Evolutionary conservation across 1,140 invertebrate species (phyloP), one percentile per base, ranked within the genome.

Genomic region (Calliphora vicina): DNA sequence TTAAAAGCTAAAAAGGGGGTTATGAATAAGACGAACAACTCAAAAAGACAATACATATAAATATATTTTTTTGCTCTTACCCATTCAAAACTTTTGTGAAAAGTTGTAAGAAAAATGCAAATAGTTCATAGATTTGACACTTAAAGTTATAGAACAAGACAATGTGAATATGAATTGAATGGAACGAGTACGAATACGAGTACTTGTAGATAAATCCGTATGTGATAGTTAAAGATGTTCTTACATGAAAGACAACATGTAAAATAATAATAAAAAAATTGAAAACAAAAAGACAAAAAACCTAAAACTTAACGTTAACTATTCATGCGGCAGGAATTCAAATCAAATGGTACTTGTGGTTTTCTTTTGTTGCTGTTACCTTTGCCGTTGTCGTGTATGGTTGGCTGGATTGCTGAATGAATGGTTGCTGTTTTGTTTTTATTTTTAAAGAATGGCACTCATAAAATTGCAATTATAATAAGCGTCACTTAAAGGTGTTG

Each of bases 381-480:
- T 42, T 29, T 25, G 73, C 29, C 29, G 17, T n/a, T 57, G 12
- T 57, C 15, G 61, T 20, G 20, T 35, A 29, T 42, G 73, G 73
- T 25, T 78, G 74, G n/a, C 35, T 67, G n/a, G n/a, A 20, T 67
- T 0, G 45, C 23, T 67, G 20, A 10, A 67, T 67, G 61, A 67
- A 23, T 67, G 61, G 20, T 57, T 17, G 15, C 17, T n/a, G 50
- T 35, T 35, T 67, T 67, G 61, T 67, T 67, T 1, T 67, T 67
- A 6, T 67, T 20, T 67, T 57, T 57, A 8, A 67, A 67, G 61
- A 67, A 67, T 78, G 35, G 42, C 20, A 43, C 74, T 43, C 35
- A 78, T 78, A 78, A 78, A 78, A 78, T 78, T 78, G 74, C 74
- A 78, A 78, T 78, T 78, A 78, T 43, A 78, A 43, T 43, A 43